Percentiles rank a stretch among this genome's conserved stretches.
These are phyloP conservation scores for Bostrychus sinensis DNA, from an alignment of 2,113 vertebrate genomes.

Conservation along the genomic window DNA sequence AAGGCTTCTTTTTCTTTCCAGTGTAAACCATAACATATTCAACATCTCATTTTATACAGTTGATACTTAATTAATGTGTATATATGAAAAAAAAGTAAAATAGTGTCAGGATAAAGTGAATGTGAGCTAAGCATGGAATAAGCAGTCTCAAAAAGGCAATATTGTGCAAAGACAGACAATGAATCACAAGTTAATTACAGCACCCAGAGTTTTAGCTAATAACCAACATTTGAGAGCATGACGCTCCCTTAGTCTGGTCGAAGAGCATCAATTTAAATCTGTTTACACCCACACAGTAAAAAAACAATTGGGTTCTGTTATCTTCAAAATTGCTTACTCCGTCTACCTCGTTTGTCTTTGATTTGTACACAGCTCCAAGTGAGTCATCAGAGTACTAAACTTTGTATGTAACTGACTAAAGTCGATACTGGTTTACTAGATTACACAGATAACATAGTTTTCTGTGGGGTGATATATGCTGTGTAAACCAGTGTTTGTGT, in stretches of 20 bases:
- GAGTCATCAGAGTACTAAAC: background rate
- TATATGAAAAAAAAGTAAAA: too few species aligned
- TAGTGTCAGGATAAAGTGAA: slow-evolving; percentile 28
- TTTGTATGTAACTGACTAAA: background rate
- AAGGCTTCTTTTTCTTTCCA: too few species aligned
- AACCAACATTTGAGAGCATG: slow-evolving; percentile 1
- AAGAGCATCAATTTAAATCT: slow-evolving; percentile 18
- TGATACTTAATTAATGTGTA: too few species aligned
- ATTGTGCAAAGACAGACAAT: slow-evolving; percentile 29
- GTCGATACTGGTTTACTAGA: background rate
- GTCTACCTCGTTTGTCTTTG: slow-evolving; percentile 5
- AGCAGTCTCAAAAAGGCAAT: slow-evolving; percentile 26
- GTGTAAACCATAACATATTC: too few species aligned
- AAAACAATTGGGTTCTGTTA: background rate
- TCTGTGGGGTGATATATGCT: background rate
- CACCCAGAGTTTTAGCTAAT: slow-evolving; percentile 23
- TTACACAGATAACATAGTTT: background rate
- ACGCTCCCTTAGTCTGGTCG: slow-evolving; percentile 12
- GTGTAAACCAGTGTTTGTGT: background rate
- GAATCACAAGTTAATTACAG: slow-evolving; percentile 46
- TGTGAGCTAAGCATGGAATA: slow-evolving; percentile 13
- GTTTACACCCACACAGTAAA: slow-evolving; percentile 4
- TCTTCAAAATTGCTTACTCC: background rate
- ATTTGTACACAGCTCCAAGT: background rate
- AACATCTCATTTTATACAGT: too few species aligned